Conservation (phyloP, 1,140 invertebrate genomes). For the Drosophila quadrilineata region DNA sequence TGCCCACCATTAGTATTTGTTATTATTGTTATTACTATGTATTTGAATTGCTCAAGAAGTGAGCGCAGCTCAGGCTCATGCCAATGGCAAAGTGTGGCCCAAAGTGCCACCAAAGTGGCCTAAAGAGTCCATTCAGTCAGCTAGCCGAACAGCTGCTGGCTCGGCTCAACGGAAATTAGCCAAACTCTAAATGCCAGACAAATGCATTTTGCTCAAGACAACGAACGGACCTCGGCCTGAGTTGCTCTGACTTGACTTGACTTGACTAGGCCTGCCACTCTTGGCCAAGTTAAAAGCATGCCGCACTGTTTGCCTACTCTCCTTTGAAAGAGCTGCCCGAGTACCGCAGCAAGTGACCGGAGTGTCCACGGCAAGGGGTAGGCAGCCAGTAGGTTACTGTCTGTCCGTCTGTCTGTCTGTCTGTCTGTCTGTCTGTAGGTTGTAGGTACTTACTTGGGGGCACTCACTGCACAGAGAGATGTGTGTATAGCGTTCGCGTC, state of each 20-base stretch:
- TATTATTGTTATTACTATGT: constrained; percentile 80
- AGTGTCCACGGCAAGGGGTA: too few relatives aligned
- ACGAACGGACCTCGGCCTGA: constrained; percentile 8
- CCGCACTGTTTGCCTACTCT: constrained; percentile 44
- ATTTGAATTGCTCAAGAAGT: constrained; percentile 79
- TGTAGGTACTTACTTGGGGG: too few relatives aligned
- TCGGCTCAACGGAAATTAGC: constrained; percentile 77
- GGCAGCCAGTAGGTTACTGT: not conserved
- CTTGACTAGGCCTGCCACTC: constrained; percentile 9
- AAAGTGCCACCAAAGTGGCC: constrained; percentile 25
- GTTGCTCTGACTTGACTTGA: too few relatives aligned
- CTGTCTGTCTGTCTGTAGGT: constrained; percentile 31
- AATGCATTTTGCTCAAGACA: constrained; percentile 75
- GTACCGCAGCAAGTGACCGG: not conserved
- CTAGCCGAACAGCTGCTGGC: constrained; percentile 38
- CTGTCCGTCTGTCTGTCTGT: too few relatives aligned
- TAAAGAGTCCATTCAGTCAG: constrained; percentile 6
- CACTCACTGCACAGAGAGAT: too few relatives aligned
- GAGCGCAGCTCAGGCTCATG: constrained; percentile 5
- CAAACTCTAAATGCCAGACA: constrained; percentile 77
- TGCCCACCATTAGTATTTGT: constrained; percentile 80
- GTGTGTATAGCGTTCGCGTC: constrained; percentile 75
- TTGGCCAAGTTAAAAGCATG: constrained; percentile 50
- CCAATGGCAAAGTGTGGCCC: constrained; percentile 24
- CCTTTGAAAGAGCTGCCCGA: constrained; percentile 15